phyloP scores from a whole-genome alignment of 2,113 vertebrate genomes.

The Channa maculata region DNA sequence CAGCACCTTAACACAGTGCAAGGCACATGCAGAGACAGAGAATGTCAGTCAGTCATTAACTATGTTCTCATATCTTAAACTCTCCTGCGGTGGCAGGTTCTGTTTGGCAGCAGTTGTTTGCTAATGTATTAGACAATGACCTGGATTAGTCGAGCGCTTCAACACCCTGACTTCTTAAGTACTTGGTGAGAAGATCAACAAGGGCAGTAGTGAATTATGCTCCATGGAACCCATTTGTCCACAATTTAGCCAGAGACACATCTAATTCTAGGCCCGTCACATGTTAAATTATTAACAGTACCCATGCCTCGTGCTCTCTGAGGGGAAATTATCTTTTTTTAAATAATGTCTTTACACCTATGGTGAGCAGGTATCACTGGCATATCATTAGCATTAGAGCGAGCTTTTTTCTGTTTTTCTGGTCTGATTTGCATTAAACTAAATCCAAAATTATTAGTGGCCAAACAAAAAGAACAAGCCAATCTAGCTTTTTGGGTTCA shows the following conservation, averaged over 20 bases:
- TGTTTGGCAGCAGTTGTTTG: constrained; percentile 63
- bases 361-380: too few relatives aligned
- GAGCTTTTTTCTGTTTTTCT: too few relatives aligned
- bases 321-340: too few relatives aligned
- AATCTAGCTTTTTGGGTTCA: not conserved
- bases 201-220: constrained; percentile 4
- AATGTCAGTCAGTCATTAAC: constrained; percentile 73
- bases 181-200: constrained; percentile 33
- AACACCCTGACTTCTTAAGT: constrained; percentile 27
- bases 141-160: constrained; percentile 30
- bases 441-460: too few relatives aligned
- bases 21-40: constrained; percentile 2
- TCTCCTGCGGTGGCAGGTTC: constrained; percentile 35
- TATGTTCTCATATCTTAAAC: constrained; percentile 49
- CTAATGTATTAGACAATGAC: constrained; percentile 66
- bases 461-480: too few relatives aligned
- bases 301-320: not conserved
- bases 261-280: too few relatives aligned
- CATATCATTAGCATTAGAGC: too few relatives aligned
- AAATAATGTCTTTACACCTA: too few relatives aligned
- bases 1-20: constrained; percentile 18
- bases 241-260: not conserved
- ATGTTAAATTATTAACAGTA: constrained; percentile 18
- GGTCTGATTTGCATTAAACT: too few relatives aligned
- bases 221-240: constrained; percentile 8